A percentile compares a stretch with the other conserved stretches of the same genome.
phyloP scores from a whole-genome alignment of 2,888 invertebrate genomes.

The Orthosia cruda region DNA sequence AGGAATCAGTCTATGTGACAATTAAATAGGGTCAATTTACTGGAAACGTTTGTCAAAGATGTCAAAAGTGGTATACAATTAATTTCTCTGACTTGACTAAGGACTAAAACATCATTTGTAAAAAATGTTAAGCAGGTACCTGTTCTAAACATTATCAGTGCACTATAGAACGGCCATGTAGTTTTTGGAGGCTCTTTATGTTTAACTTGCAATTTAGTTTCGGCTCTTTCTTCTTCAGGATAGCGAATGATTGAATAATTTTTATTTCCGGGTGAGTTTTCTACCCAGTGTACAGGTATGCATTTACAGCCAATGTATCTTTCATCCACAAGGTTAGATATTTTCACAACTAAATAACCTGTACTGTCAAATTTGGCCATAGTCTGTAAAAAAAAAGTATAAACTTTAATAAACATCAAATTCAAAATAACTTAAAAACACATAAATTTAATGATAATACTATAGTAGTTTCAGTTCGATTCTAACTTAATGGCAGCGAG shows the following conservation, averaged over 20 bases:
- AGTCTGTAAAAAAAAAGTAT: slow-evolving; percentile 27
- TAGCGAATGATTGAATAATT: slow-evolving; percentile 25
- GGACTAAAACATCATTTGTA: too few species aligned
- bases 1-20: too few species aligned
- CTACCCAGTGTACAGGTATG: slow-evolving; percentile 18
- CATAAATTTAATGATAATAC: not conserved
- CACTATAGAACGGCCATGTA: slow-evolving; percentile 9
- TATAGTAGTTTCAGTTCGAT: too few species aligned
- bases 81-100: too few species aligned
- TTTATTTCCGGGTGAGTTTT: not conserved
- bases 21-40: too few species aligned
- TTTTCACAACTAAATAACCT: slow-evolving; percentile 27
- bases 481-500: too few species aligned
- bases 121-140: slow-evolving; percentile 6
- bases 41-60: too few species aligned
- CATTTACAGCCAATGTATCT: slow-evolving; percentile 14
- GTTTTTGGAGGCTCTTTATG: slow-evolving; percentile 8
- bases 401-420: not conserved
- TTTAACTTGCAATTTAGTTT: slow-evolving; percentile 4
- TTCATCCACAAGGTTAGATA: not conserved
- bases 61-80: too few species aligned
- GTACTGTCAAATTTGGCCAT: slow-evolving; percentile 4
- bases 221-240: slow-evolving; percentile 8
- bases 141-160: slow-evolving; percentile 1
- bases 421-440: not conserved